Evolutionary conservation across 2,113 vertebrate species (phyloP), one percentile per base, ranked within the genome.

Genomic region (Macrotus californicus): DNA sequence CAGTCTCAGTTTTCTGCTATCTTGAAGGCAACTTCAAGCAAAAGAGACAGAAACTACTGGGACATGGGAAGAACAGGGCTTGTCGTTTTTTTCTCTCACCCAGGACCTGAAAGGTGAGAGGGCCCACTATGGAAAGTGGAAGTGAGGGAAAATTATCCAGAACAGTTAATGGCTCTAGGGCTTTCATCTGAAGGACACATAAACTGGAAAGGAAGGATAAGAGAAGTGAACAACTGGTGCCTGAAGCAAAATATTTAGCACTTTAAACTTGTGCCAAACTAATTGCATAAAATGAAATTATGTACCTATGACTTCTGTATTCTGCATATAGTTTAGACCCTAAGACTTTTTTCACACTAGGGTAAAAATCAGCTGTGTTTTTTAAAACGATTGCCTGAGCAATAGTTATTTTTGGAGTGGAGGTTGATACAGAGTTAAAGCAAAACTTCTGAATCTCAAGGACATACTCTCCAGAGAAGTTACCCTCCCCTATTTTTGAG

Each of bases 361-460:
- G 48, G 48, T 88, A 80, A 83, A 50, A 82, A 89, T 21, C 26
- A 11, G 31, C 31, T 95, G 26, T 70, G 36, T 22, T 89, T 96
- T 34, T 90, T 76, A 43, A 81, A 93, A 56, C 56, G 34, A 91
- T 80, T 70, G 19, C 26, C 36, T 50, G 41, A 91, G 59, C 36
- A 39, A 41, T 34, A 54, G 72, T 86, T 83, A 56, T 46, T 73
- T 82, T 79, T 73, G 52, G 72, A 96, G 19, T 66, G 16, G 46
- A 77, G 24, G 73, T 22, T 50, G n/a, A 41, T 31, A 86, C 6
- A 76, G 61, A 93, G 77, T 79, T 54, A 89, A 86, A 94, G 52
- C 13, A 83, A 80, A 91, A 59, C 4, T 67, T 93, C 80, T 93
- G 36, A 94, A 72, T 81, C 43, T 93, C 87, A 89, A 91, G n/a